phyloP scores from a whole-genome alignment of 2,888 invertebrate genomes.

The Camptogramma bilineatum region DNA sequence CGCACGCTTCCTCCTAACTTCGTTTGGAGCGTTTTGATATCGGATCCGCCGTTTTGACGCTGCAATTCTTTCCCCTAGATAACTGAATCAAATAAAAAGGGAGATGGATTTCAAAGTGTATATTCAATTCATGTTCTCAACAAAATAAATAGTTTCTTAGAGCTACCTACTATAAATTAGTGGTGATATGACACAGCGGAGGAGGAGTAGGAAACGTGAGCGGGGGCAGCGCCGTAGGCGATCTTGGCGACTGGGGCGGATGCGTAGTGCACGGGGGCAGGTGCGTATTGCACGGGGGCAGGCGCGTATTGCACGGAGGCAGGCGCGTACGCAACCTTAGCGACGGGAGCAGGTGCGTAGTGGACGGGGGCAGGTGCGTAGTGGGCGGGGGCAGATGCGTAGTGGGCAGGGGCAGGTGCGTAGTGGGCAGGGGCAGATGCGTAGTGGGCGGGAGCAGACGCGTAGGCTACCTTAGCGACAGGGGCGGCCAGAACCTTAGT shows the following conservation, averaged over 20 bases:
- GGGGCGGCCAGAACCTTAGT: slow-evolving; percentile 55
- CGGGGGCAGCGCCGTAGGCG: slow-evolving; percentile 57
- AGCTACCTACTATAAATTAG: slow-evolving; percentile 58
- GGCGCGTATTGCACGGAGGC: slow-evolving; percentile 47
- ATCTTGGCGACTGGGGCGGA: slow-evolving; percentile 50
- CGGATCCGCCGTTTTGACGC: slow-evolving; percentile 81
- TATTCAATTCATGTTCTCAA: slow-evolving; percentile 56
- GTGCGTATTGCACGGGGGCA: slow-evolving; percentile 46
- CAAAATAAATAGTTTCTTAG: slow-evolving; percentile 67
- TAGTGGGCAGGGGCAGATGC: slow-evolving; percentile 47
- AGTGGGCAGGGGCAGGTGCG: slow-evolving; percentile 46
- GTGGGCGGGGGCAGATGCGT: slow-evolving; percentile 43
- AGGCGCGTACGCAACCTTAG: slow-evolving; percentile 50
- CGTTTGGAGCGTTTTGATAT: slow-evolving; percentile 84
- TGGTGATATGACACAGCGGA: slow-evolving; percentile 75
- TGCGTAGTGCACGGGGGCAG: slow-evolving; percentile 46
- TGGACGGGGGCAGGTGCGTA: slow-evolving; percentile 52
- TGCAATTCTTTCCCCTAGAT: slow-evolving; percentile 65
- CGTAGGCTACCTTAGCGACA: slow-evolving; percentile 53
- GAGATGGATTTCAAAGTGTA: slow-evolving; percentile 54
- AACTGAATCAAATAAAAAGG: slow-evolving; percentile 59
- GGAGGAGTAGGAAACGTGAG: slow-evolving; percentile 69
- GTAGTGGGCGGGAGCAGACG: slow-evolving; percentile 47
- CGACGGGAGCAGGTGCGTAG: slow-evolving; percentile 44
- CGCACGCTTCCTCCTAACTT: slow-evolving; percentile 82